These are phyloP conservation scores for Isurus oxyrinchus DNA, from an alignment of 2,113 vertebrate genomes.

Conservation along the genomic window DNA sequence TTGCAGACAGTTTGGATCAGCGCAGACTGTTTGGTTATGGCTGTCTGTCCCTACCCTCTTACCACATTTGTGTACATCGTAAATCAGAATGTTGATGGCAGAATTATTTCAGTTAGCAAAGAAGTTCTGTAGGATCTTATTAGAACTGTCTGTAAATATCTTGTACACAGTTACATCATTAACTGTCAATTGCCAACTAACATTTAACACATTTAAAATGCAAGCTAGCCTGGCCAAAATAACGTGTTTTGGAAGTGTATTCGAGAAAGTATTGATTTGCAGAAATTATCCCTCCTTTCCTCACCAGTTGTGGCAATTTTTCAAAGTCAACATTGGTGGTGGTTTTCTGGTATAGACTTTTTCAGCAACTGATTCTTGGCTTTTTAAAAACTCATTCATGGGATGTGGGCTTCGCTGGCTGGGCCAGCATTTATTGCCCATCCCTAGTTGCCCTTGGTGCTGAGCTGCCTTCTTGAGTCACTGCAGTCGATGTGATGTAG, in stretches of 20 bases:
- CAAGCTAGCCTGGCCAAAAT: background rate
- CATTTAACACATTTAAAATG: conserved; percentile 27
- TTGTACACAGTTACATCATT: background rate
- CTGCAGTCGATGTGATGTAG: too few species aligned
- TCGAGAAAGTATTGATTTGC: background rate
- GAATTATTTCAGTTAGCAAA: background rate
- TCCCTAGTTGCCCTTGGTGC: too few species aligned
- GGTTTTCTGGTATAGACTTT: background rate
- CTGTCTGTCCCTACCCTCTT: conserved; percentile 3
- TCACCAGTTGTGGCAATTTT: conserved; percentile 10
- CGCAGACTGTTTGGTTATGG: conserved; percentile 30
- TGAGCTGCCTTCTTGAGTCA: too few species aligned
- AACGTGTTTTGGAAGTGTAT: background rate
- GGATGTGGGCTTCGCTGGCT: too few species aligned
- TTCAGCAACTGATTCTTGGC: conserved; percentile 13
- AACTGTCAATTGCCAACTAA: background rate
- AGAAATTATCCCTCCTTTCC: background rate
- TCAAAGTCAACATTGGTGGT: conserved; percentile 30
- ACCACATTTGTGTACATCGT: conserved; percentile 4
- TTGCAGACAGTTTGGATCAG: conserved; percentile 32
- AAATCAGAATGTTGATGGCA: conserved; percentile 25
- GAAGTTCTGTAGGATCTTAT: background rate
- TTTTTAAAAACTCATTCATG: background rate
- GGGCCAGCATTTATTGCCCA: too few species aligned
- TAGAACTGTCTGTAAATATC: background rate